These are phyloP conservation scores for Cosmia pyralina DNA, from an alignment of 2,888 invertebrate genomes.

Conservation along the genomic window DNA sequence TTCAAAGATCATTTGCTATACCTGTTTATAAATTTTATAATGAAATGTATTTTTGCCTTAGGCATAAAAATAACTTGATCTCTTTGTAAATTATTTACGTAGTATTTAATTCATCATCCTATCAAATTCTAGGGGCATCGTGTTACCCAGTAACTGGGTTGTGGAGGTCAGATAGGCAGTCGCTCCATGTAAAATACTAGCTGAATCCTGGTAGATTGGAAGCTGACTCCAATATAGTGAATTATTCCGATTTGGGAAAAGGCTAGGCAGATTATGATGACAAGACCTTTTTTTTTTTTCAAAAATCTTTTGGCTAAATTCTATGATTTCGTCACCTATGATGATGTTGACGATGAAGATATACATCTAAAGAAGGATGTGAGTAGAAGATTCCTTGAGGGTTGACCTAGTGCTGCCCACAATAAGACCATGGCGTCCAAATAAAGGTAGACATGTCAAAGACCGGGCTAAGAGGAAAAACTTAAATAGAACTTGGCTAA, in stretches of 20 bases:
- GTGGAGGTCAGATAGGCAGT: not conserved
- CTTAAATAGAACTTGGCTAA: not conserved
- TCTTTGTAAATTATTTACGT: not conserved
- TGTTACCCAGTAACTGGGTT: not conserved
- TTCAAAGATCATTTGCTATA: conserved; percentile 33
- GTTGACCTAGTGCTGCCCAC: conserved; percentile 14
- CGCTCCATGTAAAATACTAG: not conserved
- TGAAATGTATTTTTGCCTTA: not conserved
- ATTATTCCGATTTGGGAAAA: no score
- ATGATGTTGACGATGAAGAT: not conserved
- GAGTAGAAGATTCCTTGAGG: not conserved
- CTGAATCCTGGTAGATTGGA: not conserved
- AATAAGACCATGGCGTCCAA: conserved; percentile 1
- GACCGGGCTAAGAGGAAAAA: conserved; percentile 10
- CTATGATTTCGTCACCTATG: no score
- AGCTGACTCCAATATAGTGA: not conserved
- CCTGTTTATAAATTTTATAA: conserved; percentile 13
- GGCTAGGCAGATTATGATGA: not conserved
- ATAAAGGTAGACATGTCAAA: not conserved
- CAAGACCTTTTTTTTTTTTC: no score
- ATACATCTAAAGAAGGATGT: not conserved
- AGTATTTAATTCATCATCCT: not conserved
- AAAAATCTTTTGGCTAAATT: no score
- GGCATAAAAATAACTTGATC: conserved; percentile 5
- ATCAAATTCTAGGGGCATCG: no score